Evolutionary conservation across 2,113 vertebrate genomes (phyloP).

Genomic region (Cyanistes caeruleus): DNA sequence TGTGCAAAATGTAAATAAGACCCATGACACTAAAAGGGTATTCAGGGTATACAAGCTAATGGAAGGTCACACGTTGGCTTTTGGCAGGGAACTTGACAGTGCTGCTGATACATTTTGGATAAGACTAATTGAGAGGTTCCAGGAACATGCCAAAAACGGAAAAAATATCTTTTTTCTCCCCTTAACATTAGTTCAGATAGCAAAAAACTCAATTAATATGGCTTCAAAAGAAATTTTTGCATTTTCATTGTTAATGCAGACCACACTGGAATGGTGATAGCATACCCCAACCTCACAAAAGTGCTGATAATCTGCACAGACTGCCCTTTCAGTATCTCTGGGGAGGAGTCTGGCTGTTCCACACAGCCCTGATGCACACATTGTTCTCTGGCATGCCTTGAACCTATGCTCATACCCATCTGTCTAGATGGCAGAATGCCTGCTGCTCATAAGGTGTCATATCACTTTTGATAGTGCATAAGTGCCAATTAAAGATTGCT

Average conservation of each 20-base stretch:
- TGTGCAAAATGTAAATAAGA: slow-evolving; percentile 40
- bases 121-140: slow-evolving; percentile 4
- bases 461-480: slow-evolving; percentile 7
- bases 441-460: slow-evolving; percentile 39
- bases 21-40: background rate
- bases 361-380: background rate
- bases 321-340: slow-evolving; percentile 43
- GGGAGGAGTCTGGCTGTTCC: slow-evolving; percentile 32
- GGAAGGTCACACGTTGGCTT: slow-evolving; percentile 18
- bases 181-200: background rate
- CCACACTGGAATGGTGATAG: background rate
- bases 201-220: background rate
- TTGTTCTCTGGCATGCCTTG: slow-evolving; percentile 50
- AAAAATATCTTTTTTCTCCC: slow-evolving; percentile 1
- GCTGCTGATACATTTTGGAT: slow-evolving; percentile 38
- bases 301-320: background rate
- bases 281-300: background rate
- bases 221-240: background rate
- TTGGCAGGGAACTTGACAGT: slow-evolving; percentile 14
- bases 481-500: slow-evolving; percentile 53
- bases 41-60: background rate
- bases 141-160: background rate
- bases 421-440: slow-evolving; percentile 70
- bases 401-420: slow-evolving; percentile 63
- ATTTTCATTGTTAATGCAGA: background rate